Evolutionary conservation across 2,113 vertebrate genomes (phyloP), one percentile per base, ranked within the genome.

Genomic region (Globicephala melas): DNA sequence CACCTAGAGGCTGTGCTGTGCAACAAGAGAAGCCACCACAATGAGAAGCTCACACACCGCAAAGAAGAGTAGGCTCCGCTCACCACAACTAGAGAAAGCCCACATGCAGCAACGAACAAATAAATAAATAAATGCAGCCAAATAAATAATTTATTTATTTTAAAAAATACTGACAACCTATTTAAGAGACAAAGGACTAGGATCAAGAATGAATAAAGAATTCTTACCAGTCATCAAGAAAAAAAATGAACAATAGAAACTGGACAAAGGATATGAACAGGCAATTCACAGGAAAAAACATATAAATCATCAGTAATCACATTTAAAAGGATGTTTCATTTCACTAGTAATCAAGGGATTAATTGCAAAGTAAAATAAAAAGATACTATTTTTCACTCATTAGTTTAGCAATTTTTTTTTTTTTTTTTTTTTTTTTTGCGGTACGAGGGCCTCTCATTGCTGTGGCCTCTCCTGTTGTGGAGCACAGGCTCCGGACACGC

Each of bases 201-300:
- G 38, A 94, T 53, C 33, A 76, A 94, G 88, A 90, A 83, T 71
- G 70, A 92, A 67, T 23, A 85, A 87, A 89, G 63, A 67, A 73
- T 18, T 90, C 41, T 60, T 60, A 28, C 20, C 89, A 77, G 71
- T 92, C 71, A 25, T 8, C 53, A 82, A 92, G 33, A 63, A 84
- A 92, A 92, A 91, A 89, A 62, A 33, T 1, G 31, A 93, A 44
- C n/a, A 25, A 71, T 68, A 28, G 44, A 87, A 95, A 89, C 80
- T 58, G 38, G 33, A 63, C 20, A 77, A 90, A 58, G n/a, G 11
- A 25, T 38, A 60, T 25, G 33, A 53, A 44, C 26, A 97, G 89
- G 36, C 9, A 80, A 85, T 50, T 55, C 58, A 70, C 65, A 89
- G 93, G 31, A 85, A 80, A 83, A 71, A 20, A 90, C 86, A 67